Conservation (phyloP, 1,140 invertebrate genomes). For the Gryon sp. region DNA sequence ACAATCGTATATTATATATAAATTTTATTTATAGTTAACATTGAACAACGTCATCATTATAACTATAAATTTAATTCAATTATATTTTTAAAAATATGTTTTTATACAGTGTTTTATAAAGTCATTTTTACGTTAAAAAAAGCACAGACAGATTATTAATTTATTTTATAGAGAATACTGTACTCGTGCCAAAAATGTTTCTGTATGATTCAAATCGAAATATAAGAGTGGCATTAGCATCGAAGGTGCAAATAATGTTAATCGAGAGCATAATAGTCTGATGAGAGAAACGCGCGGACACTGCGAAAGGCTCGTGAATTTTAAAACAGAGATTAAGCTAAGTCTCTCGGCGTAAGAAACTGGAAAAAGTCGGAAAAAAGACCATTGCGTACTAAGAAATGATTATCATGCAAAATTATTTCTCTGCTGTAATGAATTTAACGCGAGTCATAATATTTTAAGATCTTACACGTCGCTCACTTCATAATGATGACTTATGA, state of each 20-base stretch:
- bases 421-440: constrained; percentile 39
- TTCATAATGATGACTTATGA: constrained; percentile 30
- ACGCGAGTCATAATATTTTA: constrained; percentile 47
- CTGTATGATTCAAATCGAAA: constrained; percentile 17
- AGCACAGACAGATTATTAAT: too few relatives aligned
- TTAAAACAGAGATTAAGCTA: constrained; percentile 58
- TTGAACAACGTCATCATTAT: too few relatives aligned
- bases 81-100: too few relatives aligned
- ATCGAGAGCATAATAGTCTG: constrained; percentile 30
- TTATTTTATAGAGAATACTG: too few relatives aligned
- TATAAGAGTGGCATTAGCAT: constrained; percentile 32
- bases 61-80: too few relatives aligned
- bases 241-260: constrained; percentile 41
- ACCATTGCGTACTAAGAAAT: constrained; percentile 32
- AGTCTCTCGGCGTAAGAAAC: constrained; percentile 31
- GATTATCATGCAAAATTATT: constrained; percentile 44
- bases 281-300: constrained; percentile 27
- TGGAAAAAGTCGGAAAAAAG: constrained; percentile 27
- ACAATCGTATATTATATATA: too few relatives aligned
- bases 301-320: constrained; percentile 48
- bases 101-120: too few relatives aligned
- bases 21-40: too few relatives aligned
- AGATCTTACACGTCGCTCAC: constrained; percentile 25
- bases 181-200: too few relatives aligned
- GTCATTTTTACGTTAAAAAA: too few relatives aligned